Conservation (phyloP, 2,113 vertebrate genomes). For the Anarrhichthys ocellatus region DNA sequence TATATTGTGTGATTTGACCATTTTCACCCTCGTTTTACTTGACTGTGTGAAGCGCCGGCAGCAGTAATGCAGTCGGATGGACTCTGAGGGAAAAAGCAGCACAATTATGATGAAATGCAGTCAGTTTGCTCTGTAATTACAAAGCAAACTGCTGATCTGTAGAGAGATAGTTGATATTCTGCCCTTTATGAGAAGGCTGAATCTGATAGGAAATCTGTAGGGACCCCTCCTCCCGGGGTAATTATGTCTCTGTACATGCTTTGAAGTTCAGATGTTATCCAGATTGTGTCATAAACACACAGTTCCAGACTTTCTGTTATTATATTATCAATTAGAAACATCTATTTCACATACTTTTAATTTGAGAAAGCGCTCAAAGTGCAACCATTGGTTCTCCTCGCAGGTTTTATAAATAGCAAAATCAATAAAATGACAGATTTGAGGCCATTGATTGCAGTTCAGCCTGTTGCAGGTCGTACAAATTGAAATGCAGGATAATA, state of each 20-base stretch:
- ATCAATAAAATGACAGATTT: conserved; percentile 50
- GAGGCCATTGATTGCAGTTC: conserved; percentile 33
- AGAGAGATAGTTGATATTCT: conserved; percentile 44
- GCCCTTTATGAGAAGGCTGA: conserved; percentile 30
- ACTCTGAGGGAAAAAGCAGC: conserved; percentile 61
- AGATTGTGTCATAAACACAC: conserved; percentile 12
- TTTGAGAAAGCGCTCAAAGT: not conserved
- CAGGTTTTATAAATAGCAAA: conserved; percentile 46
- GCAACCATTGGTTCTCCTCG: not conserved
- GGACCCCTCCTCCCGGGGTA: conserved; percentile 35
- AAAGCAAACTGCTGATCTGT: conserved; percentile 73
- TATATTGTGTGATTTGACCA: not conserved
- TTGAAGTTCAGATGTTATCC: conserved; percentile 48
- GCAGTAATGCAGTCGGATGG: conserved; percentile 42
- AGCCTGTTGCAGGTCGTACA: conserved; percentile 35
- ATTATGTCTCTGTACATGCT: conserved; percentile 29
- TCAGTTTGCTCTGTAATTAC: conserved; percentile 67
- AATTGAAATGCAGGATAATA: conserved; percentile 46
- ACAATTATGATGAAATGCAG: conserved; percentile 75
- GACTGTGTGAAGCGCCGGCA: conserved; percentile 20
- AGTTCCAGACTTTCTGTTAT: not conserved
- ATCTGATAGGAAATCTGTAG: conserved; percentile 61
- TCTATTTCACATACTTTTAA: conserved; percentile 1
- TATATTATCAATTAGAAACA: not conserved
- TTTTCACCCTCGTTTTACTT: conserved; percentile 26